These are phyloP conservation scores for Dromas ardeola DNA, from an alignment of 2,113 vertebrate species.

Conservation along the genomic window DNA sequence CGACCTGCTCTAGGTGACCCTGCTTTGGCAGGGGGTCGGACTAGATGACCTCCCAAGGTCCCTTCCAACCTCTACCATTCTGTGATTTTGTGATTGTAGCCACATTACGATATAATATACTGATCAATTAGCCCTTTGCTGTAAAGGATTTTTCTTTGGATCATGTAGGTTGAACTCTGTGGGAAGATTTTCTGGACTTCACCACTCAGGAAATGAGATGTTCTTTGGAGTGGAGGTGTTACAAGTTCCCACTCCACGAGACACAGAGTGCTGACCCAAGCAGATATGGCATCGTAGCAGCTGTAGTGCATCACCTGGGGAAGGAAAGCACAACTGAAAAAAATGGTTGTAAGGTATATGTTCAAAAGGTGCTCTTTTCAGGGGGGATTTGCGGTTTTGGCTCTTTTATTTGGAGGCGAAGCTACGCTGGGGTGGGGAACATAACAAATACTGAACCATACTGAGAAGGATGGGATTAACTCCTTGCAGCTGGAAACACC, in stretches of 20 bases:
- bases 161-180: not conserved
- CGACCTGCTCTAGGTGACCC: not conserved
- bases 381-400: not conserved
- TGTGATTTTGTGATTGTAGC: not conserved
- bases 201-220: not conserved
- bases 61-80: not conserved
- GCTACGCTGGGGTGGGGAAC: fast-evolving
- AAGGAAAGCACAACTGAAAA: not conserved
- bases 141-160: not conserved
- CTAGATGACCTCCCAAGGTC: not conserved
- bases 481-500: not conserved
- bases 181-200: not conserved
- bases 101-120: not conserved
- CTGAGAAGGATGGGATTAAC: not conserved
- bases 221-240: fast-evolving
- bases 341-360: fast-evolving
- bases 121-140: not conserved
- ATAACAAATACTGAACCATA: not conserved
- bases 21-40: not conserved
- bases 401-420: not conserved
- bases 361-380: not conserved
- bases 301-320: not conserved
- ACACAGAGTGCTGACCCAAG: not conserved
- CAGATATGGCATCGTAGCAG: fast-evolving
- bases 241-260: fast-evolving